phyloP scores from a whole-genome alignment of 2,797 vertebrate species.

The Pelobates cultripes region DNA sequence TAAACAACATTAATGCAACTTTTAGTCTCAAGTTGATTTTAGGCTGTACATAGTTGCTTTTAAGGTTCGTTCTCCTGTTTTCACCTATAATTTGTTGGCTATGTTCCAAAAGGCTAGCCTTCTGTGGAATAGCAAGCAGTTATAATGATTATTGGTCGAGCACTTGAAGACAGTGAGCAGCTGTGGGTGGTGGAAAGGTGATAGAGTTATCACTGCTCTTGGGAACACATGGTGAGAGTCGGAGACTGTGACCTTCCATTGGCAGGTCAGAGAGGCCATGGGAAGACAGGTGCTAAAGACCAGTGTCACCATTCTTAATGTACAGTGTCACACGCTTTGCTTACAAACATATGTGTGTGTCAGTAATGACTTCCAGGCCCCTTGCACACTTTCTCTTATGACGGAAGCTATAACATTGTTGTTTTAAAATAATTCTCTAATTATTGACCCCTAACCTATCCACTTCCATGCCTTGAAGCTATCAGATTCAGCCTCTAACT shows the following conservation, averaged over 20 bases:
- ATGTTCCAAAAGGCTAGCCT: too few species aligned
- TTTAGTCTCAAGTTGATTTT: too few species aligned
- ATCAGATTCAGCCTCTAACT: background rate
- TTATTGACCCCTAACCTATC: constrained; percentile 4
- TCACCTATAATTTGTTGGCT: too few species aligned
- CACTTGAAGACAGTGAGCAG: constrained; percentile 16
- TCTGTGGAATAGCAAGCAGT: background rate
- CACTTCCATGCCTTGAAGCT: constrained; percentile 6
- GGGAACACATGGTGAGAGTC: constrained; percentile 38
- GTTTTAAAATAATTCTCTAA: constrained; percentile 27
- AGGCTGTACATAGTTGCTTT: too few species aligned
- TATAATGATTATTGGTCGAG: constrained; percentile 4
- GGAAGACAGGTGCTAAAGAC: constrained; percentile 51
- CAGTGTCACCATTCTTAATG: constrained; percentile 39
- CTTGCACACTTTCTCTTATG: background rate
- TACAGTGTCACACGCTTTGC: constrained; percentile 35
- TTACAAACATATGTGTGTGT: constrained; percentile 28
- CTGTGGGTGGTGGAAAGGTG: constrained; percentile 30
- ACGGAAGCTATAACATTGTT: constrained; percentile 13
- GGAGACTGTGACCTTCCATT: constrained; percentile 31
- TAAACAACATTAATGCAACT: too few species aligned
- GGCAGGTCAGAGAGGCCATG: constrained; percentile 42
- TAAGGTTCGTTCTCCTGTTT: too few species aligned
- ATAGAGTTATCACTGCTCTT: constrained; percentile 32
- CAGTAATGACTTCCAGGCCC: constrained; percentile 37